A percentile compares a stretch with the other conserved stretches of the same genome.
These are phyloP conservation scores for Gymnopithys bicolor DNA, from an alignment of 2,797 vertebrate genomes.

Conservation along the genomic window DNA sequence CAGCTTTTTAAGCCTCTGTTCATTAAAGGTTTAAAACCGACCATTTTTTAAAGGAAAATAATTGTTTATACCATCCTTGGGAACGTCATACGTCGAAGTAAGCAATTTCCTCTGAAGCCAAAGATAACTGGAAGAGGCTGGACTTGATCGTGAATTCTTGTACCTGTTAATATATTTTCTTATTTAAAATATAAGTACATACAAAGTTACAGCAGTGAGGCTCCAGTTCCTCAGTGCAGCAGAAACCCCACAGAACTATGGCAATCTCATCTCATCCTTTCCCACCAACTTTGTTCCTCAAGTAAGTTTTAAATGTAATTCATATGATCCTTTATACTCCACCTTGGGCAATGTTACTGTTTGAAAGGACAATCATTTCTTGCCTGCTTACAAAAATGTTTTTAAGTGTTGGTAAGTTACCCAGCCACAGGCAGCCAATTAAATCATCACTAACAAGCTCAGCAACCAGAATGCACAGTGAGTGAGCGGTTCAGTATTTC, in stretches of 20 bases:
- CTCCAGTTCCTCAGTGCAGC: not conserved
- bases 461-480: not conserved
- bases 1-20: not conserved
- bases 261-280: not conserved
- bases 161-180: slow-evolving; percentile 32
- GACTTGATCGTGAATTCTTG: not conserved
- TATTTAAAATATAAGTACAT: not conserved
- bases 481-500: not conserved
- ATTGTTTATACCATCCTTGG: slow-evolving; percentile 10
- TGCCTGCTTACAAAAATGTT: slow-evolving; percentile 22
- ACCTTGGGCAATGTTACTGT: not conserved
- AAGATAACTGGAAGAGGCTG: slow-evolving; percentile 48
- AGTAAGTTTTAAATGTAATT: not conserved
- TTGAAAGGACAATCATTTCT: slow-evolving; percentile 40
- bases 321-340: not conserved
- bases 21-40: not conserved
- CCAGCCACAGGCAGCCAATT: slow-evolving; percentile 16
- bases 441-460: slow-evolving; percentile 15
- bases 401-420: slow-evolving; percentile 7
- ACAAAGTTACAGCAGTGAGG: not conserved
- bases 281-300: not conserved
- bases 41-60: not conserved
- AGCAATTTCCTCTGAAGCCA: slow-evolving; percentile 23
- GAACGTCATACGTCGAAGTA: not conserved
- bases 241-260: not conserved